phyloP scores from a whole-genome alignment of 2,888 invertebrate species.

The Syrista parreyssii region DNA sequence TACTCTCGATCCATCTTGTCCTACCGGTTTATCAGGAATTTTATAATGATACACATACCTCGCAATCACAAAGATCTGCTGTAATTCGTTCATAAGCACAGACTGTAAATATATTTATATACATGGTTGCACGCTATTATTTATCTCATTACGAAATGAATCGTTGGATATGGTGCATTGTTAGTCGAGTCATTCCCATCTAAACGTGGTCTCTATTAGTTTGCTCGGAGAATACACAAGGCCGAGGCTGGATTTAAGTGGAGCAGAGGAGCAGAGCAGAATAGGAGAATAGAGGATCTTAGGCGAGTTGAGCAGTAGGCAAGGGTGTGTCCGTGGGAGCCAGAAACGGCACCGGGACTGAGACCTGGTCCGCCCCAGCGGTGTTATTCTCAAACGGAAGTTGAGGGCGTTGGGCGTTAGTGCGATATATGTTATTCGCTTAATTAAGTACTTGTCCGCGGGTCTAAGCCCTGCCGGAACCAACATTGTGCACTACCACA shows the following conservation, averaged over 20 bases:
- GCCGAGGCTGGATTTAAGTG: conserved; percentile 7
- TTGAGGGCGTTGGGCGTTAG: conserved; percentile 38
- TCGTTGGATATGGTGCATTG: conserved; percentile 6
- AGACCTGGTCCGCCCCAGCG: conserved; percentile 15
- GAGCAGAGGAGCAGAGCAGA: conserved; percentile 2
- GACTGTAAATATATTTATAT: neutral
- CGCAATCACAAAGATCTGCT: neutral
- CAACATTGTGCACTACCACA: conserved; percentile 7
- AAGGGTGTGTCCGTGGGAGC: conserved; percentile 17
- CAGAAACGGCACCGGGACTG: conserved; percentile 1
- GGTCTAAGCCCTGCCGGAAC: conserved; percentile 19
- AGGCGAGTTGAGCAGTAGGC: conserved; percentile 2
- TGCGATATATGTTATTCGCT: conserved; percentile 61
- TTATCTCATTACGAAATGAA: neutral
- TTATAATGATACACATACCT: neutral
- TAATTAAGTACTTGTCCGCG: conserved; percentile 62
- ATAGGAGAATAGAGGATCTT: conserved; percentile 8
- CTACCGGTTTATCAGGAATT: neutral
- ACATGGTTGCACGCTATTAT: neutral
- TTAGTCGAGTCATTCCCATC: conserved; percentile 7
- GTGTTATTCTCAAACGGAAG: conserved; percentile 31
- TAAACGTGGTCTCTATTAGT: conserved; percentile 22
- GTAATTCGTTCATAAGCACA: neutral
- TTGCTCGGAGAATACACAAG: conserved; percentile 22
- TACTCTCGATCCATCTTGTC: neutral